Evolutionary conservation across 1,140 invertebrate genomes (phyloP), one percentile per base, ranked within the genome.

Genomic region (Drosophila pectinifera): DNA sequence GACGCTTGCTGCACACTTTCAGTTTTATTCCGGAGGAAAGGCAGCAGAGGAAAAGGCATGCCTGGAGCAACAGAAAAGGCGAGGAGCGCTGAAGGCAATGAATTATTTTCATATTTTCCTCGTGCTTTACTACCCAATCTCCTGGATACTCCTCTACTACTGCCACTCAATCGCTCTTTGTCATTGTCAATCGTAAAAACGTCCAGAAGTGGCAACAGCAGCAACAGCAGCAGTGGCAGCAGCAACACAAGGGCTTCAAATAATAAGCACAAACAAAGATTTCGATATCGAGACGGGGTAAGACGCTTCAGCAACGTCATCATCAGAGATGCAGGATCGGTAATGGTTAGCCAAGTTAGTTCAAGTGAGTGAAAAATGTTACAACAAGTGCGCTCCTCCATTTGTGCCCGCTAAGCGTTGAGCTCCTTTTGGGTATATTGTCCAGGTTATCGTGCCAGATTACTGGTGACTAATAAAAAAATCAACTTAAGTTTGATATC

Each of bases 301-400:
- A 56, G 51, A 49, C 28, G 26, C 62, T 70, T 45, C 41, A 59
- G 68, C 81, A 86, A 62, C 78, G 68, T 85, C 80, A 83, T 75
- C 55, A 63, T 65, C 73, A 38, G 11, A 26, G 62, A 36, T 18
- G 36, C 26, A 16, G 38, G 11, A 34, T 26, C 24, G 38, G 54
- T 45, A 76, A 72, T 62, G 86, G 79, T 78, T 88, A 77, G 83
- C 83, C 83, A 86, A 88, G 83, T 89, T 86, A 88, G 84, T 77
- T 61, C 79, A 88, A 88, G 83, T 88, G 83, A 70, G 83, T 88
- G 79, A 89, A 86, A 86, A 86, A 81, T 86, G 83, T 88, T 88
- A 88, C 82, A 85, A 85, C 82, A 88, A 88, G 84, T 80, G 84
- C 73, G 84, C 73, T 46, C 13, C 39, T 22, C 22, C 22, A 20